Percentiles rank a stretch among this genome's conserved stretches.
phyloP scores from a whole-genome alignment of 2,888 invertebrate genomes.

The Byasa hedistus region DNA sequence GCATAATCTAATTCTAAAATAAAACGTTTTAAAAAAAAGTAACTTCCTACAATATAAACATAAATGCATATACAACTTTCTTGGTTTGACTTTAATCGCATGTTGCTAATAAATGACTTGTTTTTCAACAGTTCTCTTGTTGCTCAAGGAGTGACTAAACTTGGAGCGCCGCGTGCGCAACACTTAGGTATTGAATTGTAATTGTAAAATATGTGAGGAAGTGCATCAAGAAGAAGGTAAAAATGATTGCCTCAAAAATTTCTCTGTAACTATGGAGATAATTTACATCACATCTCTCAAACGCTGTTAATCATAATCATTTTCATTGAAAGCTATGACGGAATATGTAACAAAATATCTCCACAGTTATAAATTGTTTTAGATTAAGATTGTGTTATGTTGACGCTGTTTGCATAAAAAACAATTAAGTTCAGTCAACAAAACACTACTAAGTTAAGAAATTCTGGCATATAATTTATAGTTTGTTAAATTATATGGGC shows the following conservation, averaged over 20 bases:
- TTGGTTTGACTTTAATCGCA: constrained; percentile 75
- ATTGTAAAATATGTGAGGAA: constrained; percentile 77
- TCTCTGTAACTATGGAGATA: constrained; percentile 62
- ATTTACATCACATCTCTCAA: constrained; percentile 33
- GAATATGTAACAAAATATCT: constrained; percentile 48
- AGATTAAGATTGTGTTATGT: constrained; percentile 53
- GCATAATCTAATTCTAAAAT: constrained; percentile 41
- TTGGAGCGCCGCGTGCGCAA: constrained; percentile 78
- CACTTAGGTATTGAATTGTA: constrained; percentile 79
- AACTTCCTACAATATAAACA: not conserved
- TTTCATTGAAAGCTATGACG: constrained; percentile 2
- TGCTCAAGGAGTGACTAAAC: constrained; percentile 78
- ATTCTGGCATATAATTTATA: constrained; percentile 65
- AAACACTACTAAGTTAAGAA: constrained; percentile 54
- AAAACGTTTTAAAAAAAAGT: not conserved
- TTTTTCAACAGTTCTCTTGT: constrained; percentile 80
- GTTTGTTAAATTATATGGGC: constrained; percentile 57
- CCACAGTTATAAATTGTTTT: constrained; percentile 50
- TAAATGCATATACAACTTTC: constrained; percentile 59
- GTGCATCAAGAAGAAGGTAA: constrained; percentile 76
- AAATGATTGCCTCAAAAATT: constrained; percentile 71
- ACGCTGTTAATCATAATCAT: constrained; percentile 4
- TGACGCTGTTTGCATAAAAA: constrained; percentile 41
- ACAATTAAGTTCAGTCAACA: constrained; percentile 47
- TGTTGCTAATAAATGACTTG: constrained; percentile 80